Evolutionary conservation across 2,113 vertebrate genomes (phyloP).

Genomic region (Nettapus auritus): DNA sequence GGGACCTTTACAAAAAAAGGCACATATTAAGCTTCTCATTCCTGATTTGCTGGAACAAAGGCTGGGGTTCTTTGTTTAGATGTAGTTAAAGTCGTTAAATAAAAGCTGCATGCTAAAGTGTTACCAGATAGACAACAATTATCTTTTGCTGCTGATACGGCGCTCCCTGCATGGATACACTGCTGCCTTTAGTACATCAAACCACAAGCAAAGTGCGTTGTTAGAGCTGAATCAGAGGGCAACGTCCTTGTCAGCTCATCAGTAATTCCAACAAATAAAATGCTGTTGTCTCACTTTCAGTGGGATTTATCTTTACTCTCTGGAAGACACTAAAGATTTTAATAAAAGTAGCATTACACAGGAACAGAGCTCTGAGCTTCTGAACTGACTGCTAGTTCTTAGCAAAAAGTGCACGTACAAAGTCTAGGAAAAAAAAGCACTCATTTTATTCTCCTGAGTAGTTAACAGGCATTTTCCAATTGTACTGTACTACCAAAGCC

Average conservation of each 20-base stretch:
- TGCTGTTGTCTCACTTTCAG: background rate
- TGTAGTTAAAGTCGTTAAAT: background rate
- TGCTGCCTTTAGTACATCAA: background rate
- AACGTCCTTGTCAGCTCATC: background rate
- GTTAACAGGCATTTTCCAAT: background rate
- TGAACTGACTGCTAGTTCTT: background rate
- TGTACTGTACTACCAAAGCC: background rate
- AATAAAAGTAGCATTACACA: background rate
- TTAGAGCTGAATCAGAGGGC: background rate
- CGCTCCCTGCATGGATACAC: rapidly evolving
- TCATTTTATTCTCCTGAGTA: background rate
- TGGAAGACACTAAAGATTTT: background rate
- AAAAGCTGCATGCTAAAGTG: background rate
- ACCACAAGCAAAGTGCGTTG: background rate
- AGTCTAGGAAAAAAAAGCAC: background rate
- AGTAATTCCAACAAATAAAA: background rate
- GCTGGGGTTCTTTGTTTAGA: background rate
- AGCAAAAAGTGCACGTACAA: background rate
- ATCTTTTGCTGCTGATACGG: background rate
- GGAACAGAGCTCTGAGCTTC: background rate
- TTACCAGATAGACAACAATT: background rate
- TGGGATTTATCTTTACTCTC: background rate
- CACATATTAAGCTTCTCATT: background rate
- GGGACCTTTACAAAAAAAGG: background rate
- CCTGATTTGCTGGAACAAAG: background rate